phyloP scores from a whole-genome alignment of 2,113 vertebrate species.

The Candoia aspera region DNA sequence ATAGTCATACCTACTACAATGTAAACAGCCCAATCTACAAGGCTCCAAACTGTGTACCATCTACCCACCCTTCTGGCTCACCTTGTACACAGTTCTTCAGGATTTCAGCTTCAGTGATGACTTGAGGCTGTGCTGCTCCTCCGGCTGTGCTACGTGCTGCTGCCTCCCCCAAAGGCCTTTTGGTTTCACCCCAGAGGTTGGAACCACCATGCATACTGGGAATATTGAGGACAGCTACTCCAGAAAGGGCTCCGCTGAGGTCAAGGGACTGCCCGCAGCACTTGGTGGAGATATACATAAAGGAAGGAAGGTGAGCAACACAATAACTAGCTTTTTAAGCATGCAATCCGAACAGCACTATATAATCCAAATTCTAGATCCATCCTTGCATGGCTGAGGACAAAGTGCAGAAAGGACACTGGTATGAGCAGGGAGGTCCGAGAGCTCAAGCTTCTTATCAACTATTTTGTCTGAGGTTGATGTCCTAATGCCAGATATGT shows the following conservation, averaged over 20 bases:
- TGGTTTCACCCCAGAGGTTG: constrained; percentile 92
- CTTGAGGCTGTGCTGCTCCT: constrained; percentile 73
- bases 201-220: constrained; percentile 93
- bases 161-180: constrained; percentile 69
- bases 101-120: constrained; percentile 83
- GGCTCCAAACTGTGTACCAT: neutral
- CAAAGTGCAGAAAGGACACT: neutral
- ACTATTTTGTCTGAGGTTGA: neutral
- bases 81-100: constrained; percentile 88
- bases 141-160: constrained; percentile 56
- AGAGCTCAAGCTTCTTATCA: neutral
- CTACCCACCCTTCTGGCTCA: constrained; percentile 46
- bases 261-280: constrained; percentile 83
- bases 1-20: neutral
- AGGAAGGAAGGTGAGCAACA: neutral
- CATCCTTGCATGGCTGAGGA: neutral
- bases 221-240: constrained; percentile 89
- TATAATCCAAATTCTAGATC: neutral
- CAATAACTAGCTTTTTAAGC: neutral
- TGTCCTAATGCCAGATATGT: neutral
- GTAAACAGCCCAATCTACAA: neutral
- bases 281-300: constrained; percentile 58
- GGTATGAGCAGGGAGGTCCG: neutral
- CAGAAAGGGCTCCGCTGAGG: constrained; percentile 81
- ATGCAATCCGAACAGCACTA: neutral